Evolutionary conservation across 2,888 invertebrate genomes (phyloP).

Genomic region (Drosophila kanekoi): DNA sequence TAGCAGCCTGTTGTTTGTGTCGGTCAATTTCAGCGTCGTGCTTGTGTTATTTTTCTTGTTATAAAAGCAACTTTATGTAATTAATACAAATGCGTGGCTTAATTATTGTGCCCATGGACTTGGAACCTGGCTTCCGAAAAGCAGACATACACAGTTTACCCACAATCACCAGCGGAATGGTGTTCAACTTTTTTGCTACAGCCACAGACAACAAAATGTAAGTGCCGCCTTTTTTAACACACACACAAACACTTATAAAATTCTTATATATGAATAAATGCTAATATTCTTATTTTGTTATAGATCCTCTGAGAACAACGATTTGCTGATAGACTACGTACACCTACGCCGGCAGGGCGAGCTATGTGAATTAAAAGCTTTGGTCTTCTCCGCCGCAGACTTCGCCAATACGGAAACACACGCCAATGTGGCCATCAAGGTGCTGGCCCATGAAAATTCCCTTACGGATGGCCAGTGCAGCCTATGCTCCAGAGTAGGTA

Average conservation of each 20-base stretch:
- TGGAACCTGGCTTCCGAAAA: constrained; percentile 82
- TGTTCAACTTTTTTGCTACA: constrained; percentile 78
- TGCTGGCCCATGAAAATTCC: constrained; percentile 65
- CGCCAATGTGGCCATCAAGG: constrained; percentile 72
- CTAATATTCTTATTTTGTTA: constrained; percentile 1
- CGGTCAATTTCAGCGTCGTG: background rate
- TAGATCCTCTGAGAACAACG: constrained; percentile 60
- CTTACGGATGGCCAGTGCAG: constrained; percentile 77
- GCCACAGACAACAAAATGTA: constrained; percentile 49
- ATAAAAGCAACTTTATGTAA: constrained; percentile 22
- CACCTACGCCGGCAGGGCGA: constrained; percentile 76
- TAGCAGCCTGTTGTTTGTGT: constrained; percentile 1
- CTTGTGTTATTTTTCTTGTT: background rate
- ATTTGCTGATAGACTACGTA: constrained; percentile 82
- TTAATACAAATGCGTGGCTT: constrained; percentile 47
- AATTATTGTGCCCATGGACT: constrained; percentile 77
- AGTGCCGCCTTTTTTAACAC: constrained; percentile 4
- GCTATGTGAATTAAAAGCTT: constrained; percentile 73
- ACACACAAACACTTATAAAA: background rate
- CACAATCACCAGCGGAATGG: constrained; percentile 74
- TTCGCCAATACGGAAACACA: constrained; percentile 71
- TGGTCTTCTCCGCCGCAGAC: constrained; percentile 76
- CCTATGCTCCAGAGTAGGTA: constrained; percentile 69
- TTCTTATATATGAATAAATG: background rate
- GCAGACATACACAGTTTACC: constrained; percentile 83